Conservation (phyloP, 1,140 invertebrate species). For the Lithobius niger region DNA sequence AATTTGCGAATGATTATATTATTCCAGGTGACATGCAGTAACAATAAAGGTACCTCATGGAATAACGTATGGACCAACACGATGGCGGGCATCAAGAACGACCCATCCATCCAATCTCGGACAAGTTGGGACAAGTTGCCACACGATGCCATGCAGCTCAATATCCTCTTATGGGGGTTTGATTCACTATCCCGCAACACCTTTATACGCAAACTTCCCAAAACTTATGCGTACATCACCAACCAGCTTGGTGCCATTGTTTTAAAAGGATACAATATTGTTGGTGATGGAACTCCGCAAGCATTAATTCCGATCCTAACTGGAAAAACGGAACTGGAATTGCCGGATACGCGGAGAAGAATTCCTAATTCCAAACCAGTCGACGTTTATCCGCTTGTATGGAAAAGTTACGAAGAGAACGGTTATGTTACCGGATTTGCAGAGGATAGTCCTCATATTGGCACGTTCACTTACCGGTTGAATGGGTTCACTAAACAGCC, state of each 20-base stretch:
- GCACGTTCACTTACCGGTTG: too few relatives aligned
- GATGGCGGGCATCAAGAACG: neutral
- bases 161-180: constrained; percentile 78
- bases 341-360: constrained; percentile 69
- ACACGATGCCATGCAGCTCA: constrained; percentile 36
- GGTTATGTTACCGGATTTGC: too few relatives aligned
- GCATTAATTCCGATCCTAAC: constrained; percentile 82
- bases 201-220: constrained; percentile 71
- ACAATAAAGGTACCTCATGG: too few relatives aligned
- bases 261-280: constrained; percentile 51
- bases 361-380: constrained; percentile 43
- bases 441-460: too few relatives aligned
- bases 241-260: constrained; percentile 49
- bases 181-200: constrained; percentile 79
- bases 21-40: too few relatives aligned
- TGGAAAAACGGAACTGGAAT: constrained; percentile 72
- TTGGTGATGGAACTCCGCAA: constrained; percentile 88
- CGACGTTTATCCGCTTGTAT: too few relatives aligned
- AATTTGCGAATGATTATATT: too few relatives aligned
- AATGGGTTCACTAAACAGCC: too few relatives aligned
- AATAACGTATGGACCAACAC: neutral
- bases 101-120: neutral
- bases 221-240: constrained; percentile 58
- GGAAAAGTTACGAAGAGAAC: too few relatives aligned
- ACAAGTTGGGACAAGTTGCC: neutral